These are phyloP conservation scores for Harpegnathos saltator DNA, from an alignment of 1,140 invertebrate species.

Conservation along the genomic window DNA sequence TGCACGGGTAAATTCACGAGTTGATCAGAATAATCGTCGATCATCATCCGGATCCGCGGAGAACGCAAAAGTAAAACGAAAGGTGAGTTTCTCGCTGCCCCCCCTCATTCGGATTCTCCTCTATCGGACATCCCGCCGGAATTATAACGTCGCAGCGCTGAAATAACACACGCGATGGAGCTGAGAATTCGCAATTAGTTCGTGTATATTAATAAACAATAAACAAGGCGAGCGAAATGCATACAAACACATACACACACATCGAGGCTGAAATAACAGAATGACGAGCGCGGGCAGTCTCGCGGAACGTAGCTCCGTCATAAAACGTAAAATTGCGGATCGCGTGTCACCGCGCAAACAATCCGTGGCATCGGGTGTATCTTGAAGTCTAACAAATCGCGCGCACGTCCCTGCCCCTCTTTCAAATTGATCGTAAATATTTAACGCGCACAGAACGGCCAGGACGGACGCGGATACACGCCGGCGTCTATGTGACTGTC, in stretches of 20 bases:
- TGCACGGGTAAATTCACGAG: conserved; percentile 5
- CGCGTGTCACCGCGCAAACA: conserved; percentile 7
- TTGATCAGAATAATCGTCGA: not conserved
- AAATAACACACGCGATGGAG: too few relatives aligned
- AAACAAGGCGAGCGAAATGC: too few relatives aligned
- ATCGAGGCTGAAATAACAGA: not conserved
- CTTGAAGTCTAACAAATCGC: conserved; percentile 41
- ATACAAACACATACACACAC: conserved; percentile 1
- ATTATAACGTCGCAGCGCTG: too few relatives aligned
- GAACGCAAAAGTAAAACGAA: too few relatives aligned
- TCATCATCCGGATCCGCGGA: too few relatives aligned
- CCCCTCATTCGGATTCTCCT: too few relatives aligned
- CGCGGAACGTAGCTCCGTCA: not conserved
- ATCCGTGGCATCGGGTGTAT: conserved; percentile 15
- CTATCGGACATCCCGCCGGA: too few relatives aligned
- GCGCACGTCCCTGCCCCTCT: not conserved
- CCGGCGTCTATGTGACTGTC: too few relatives aligned
- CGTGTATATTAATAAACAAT: too few relatives aligned
- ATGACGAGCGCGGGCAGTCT: not conserved
- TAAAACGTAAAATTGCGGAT: not conserved
- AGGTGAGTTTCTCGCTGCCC: too few relatives aligned
- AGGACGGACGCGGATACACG: not conserved
- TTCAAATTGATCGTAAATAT: conserved; percentile 39
- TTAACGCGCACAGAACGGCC: not conserved
- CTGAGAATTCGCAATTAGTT: too few relatives aligned